Evolutionary conservation across 1,140 invertebrate genomes (phyloP).

Genomic region (Drosophila kanapiae): DNA sequence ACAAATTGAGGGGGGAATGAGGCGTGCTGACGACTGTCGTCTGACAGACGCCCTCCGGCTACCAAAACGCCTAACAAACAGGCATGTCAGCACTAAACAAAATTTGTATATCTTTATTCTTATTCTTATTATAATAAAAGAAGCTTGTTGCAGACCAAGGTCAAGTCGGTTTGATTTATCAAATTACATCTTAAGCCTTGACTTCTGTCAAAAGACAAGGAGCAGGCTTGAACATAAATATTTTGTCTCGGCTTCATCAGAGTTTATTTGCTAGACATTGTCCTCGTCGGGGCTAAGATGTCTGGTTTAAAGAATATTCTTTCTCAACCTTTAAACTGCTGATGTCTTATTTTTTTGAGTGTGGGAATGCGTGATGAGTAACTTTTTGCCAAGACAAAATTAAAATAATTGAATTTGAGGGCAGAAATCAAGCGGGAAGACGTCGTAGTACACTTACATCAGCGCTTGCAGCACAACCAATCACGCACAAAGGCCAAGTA

Average conservation of each 20-base stretch:
- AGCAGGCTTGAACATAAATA: neutral
- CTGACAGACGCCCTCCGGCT: constrained; percentile 27
- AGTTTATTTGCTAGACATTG: neutral
- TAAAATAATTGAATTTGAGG: constrained; percentile 48
- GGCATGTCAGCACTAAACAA: constrained; percentile 3
- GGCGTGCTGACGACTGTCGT: constrained; percentile 28
- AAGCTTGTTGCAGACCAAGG: neutral
- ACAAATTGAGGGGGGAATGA: neutral
- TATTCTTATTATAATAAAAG: neutral
- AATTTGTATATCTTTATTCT: neutral
- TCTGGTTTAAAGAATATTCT: neutral
- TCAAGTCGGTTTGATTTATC: constrained; percentile 3
- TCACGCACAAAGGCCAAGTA: constrained; percentile 65
- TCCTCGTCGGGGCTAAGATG: no score
- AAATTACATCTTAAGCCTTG: neutral
- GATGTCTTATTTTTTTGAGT: neutral
- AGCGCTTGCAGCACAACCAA: constrained; percentile 54
- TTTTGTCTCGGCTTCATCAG: neutral
- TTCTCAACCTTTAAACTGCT: neutral
- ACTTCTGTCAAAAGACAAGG: neutral
- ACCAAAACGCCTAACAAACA: neutral
- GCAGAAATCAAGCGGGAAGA: constrained; percentile 42
- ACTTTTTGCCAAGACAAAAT: constrained; percentile 29
- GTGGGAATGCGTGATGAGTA: neutral
- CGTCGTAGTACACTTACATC: constrained; percentile 15